A percentile compares a stretch with the other conserved stretches of the same genome.
These are phyloP conservation scores for Micrasema minimum DNA, from an alignment of 1,140 invertebrate genomes.

Conservation along the genomic window DNA sequence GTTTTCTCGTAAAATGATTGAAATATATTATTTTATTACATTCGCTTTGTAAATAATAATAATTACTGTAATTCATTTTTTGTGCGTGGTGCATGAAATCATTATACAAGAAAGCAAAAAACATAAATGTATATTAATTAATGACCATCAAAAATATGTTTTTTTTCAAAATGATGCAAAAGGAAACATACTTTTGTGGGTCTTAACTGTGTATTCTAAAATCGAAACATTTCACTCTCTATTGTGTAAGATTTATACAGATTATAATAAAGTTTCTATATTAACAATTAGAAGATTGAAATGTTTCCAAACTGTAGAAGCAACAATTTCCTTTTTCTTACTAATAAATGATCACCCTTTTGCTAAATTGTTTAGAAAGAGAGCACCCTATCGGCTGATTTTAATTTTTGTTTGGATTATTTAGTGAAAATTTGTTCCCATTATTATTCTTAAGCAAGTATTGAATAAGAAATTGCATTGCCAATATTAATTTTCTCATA, in stretches of 20 bases:
- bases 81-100: not conserved
- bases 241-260: not conserved
- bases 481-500: conserved; percentile 14
- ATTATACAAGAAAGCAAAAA: conserved; percentile 14
- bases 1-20: conserved; percentile 30
- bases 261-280: no score
- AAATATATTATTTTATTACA: not conserved
- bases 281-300: not conserved
- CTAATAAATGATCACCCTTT: conserved; percentile 52
- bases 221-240: conserved; percentile 23
- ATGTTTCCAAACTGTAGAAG: conserved; percentile 45
- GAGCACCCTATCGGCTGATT: conserved; percentile 54
- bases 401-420: conserved; percentile 42
- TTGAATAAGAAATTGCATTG: conserved; percentile 10
- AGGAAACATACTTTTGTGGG: conserved; percentile 13
- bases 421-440: conserved; percentile 33
- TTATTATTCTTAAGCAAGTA: conserved; percentile 31
- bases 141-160: conserved; percentile 15
- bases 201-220: conserved; percentile 36
- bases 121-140: conserved; percentile 10
- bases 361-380: conserved; percentile 53
- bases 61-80: not conserved
- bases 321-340: conserved; percentile 51
- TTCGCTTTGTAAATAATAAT: not conserved
- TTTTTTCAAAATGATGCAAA: not conserved